Conservation (phyloP, 2,113 vertebrate genomes). For the Halichoerus grypus region DNA sequence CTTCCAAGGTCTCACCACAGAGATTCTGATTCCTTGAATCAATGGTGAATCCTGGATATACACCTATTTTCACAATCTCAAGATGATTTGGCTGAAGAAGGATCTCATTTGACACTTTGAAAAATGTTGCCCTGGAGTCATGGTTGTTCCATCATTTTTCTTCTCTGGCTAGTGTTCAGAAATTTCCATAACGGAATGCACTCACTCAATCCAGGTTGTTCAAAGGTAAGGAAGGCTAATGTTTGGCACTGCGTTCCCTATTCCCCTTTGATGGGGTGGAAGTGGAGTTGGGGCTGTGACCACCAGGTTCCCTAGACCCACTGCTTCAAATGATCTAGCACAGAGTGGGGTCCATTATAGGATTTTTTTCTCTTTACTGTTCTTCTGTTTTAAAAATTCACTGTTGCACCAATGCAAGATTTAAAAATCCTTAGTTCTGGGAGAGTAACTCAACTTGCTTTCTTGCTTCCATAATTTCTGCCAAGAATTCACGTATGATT, state of each 20-base stretch:
- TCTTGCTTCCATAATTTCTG: slow-evolving; percentile 47
- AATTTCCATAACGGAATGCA: background rate
- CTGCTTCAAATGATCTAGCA: background rate
- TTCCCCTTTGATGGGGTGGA: background rate
- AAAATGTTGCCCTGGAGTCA: background rate
- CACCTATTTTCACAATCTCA: background rate
- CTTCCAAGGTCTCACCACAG: background rate
- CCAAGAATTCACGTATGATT: slow-evolving; percentile 68
- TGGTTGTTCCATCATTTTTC: background rate
- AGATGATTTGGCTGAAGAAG: background rate
- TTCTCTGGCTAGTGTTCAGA: background rate
- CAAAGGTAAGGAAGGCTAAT: background rate
- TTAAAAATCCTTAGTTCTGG: slow-evolving; percentile 45
- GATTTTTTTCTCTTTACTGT: slow-evolving; percentile 42
- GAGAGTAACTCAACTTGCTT: background rate
- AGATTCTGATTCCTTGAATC: background rate
- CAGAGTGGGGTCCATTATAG: background rate
- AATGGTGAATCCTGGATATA: background rate
- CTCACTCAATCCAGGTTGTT: background rate
- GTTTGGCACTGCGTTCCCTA: background rate
- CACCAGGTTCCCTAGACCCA: background rate
- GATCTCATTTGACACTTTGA: background rate
- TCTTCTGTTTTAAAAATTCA: slow-evolving; percentile 52
- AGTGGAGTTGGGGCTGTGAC: background rate
- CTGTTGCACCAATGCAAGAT: background rate